Base-by-base conservation (phyloP, 2,797 vertebrate species). In the Clarias pachynema region DNA sequence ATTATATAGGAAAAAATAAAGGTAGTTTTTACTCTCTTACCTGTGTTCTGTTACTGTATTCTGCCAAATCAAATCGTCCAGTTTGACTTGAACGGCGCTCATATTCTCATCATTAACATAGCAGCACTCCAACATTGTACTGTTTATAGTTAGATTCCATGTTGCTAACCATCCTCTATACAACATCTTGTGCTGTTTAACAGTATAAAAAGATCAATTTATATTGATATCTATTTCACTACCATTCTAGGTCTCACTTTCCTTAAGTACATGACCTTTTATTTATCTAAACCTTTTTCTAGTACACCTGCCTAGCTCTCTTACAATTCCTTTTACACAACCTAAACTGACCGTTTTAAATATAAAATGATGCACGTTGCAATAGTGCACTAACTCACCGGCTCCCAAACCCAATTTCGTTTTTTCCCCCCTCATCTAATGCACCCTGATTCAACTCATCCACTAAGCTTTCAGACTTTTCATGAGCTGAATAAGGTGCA, bases 251-350 rank as follows among this genome's bases (percentile, higher is more conserved):
- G 7, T 29, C 44, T 12, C 44, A 26, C 31, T 79, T 40, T 79
- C 57, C 59, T 79, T 44, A 79, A 63, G 34, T 62, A 40, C 77
- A 40, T 62, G 20, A 20, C 10, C 49, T n/a, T 16, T 29, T 53
- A 37, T 74, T 53, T 9, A 74, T 53, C n/a, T 18, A 44, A 49
- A 66, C 62, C 49, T 66, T 80, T 66, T 65, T 79, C 49, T 66
- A 29, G 24, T 66, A 31, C 60, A 66, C 62, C 20, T 66, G 24
- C 8, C n/a, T n/a, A 66, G 29, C 8, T 62, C 20, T 5, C n/a
- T 20, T 22, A 37, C 49, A 20, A 26, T 26, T 57, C 24, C 29
- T 62, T 73, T 53, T 53, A 65, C 14, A 62, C 22, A 49, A 29
- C 34, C 24, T 40, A 60, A 83, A 73, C 40, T 44, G 24, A 73